Evolutionary conservation across 2,888 invertebrate species (phyloP).

Genomic region (Meiosimyza decipiens): DNA sequence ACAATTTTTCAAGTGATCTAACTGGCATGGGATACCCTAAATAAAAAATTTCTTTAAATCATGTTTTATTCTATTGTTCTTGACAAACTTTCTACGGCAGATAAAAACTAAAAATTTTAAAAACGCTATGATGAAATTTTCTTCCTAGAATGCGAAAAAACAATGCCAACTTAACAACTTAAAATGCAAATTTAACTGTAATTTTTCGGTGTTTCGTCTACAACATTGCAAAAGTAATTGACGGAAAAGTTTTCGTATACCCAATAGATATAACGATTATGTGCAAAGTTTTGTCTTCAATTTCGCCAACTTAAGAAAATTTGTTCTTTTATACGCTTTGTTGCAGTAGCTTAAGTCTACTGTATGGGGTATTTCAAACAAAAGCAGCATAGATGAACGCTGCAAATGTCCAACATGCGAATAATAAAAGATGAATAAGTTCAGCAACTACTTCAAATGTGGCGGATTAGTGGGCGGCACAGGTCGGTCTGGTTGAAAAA

Average conservation of each 20-base stretch:
- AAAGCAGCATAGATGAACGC: neutral
- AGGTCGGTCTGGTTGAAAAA: neutral
- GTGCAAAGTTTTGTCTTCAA: constrained; percentile 33
- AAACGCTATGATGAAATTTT: constrained; percentile 7
- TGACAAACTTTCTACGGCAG: neutral
- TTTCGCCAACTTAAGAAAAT: neutral
- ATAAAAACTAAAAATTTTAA: constrained; percentile 14
- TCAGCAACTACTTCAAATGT: neutral
- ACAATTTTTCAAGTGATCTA: too few species aligned
- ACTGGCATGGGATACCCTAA: too few species aligned
- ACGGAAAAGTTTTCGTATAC: constrained; percentile 10
- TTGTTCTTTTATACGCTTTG: too few species aligned
- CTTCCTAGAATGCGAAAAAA: neutral
- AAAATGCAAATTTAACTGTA: constrained; percentile 30
- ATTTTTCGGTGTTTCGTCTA: constrained; percentile 6
- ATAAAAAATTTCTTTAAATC: too few species aligned
- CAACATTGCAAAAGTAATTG: constrained; percentile 1
- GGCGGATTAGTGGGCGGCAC: too few species aligned
- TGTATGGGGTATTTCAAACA: too few species aligned
- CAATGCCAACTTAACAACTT: neutral
- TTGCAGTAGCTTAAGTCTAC: too few species aligned
- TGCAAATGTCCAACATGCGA: constrained; percentile 18
- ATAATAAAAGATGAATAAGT: constrained; percentile 4
- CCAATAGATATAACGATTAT: constrained; percentile 35
- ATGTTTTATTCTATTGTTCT: neutral